Percentiles rank a stretch among this genome's conserved stretches.
Evolutionary conservation across 2,888 invertebrate species (phyloP).

Genomic region (Rhamnusium bicolor): DNA sequence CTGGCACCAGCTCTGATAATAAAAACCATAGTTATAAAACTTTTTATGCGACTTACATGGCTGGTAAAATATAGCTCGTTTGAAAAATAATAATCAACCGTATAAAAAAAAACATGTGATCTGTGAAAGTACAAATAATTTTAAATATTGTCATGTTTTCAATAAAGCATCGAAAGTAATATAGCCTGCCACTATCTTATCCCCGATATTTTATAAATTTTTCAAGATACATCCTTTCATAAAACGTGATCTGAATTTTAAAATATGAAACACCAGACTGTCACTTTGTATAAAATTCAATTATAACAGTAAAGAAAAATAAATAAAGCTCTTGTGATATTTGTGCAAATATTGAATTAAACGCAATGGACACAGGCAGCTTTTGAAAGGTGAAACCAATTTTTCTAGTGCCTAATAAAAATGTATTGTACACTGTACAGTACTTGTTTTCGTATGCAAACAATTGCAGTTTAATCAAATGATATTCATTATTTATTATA

Average conservation of each 20-base stretch:
- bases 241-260: slow-evolving; percentile 16
- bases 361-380: background rate
- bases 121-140: background rate
- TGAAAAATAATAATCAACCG: background rate
- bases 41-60: background rate
- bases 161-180: background rate
- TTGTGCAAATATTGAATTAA: background rate
- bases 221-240: slow-evolving; percentile 11
- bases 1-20: background rate
- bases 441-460: too few species aligned
- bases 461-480: too few species aligned
- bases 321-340: background rate
- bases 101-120: background rate
- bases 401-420: background rate
- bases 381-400: background rate
- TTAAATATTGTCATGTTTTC: background rate
- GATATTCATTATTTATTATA: too few species aligned
- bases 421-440: too few species aligned
- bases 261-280: slow-evolving; percentile 4
- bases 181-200: background rate
- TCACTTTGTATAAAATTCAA: slow-evolving; percentile 7
- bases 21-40: background rate
- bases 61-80: background rate
- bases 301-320: background rate
- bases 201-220: slow-evolving; percentile 17